Evolutionary conservation across 2,113 vertebrate species (phyloP), one percentile per base, ranked within the genome.

Genomic region (Crocuta crocuta): DNA sequence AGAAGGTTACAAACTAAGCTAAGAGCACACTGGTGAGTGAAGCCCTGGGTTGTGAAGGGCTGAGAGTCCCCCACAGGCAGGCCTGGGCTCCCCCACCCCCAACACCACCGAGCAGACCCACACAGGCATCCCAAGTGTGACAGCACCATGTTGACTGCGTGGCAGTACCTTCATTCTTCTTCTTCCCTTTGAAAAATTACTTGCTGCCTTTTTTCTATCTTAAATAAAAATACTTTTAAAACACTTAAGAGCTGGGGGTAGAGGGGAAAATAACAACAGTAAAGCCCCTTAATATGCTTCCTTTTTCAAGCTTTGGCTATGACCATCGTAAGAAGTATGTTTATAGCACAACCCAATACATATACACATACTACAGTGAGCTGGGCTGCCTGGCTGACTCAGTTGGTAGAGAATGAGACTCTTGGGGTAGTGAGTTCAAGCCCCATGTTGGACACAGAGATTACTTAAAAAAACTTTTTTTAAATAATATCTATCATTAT

Each of bases 211-310:
- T 81, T 90, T 79, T 43, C 70, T 91, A 68, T 13, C 35, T 87
- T 74, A 91, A 81, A 81, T 89, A 74, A 95, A 95, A 95, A 26
- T 63, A 28, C 23, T 70, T 96, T 81, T n/a, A 80, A 73, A 76
- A 92, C 17, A 71, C 28, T 19, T 33, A 21, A 79, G 21, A 91
- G 66, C 9, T 45, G 3, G 10, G 10, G 43, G 11, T 39, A 39
- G 13, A 1, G 1, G 9, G 6, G 1, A 1, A 33, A 26, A 23
- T 2, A 48, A n/a, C 35, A 43, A 83, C 71, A 89, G 21, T 39
- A n/a, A 68, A 93, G 33, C 16, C 43, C 28, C 6, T 39, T 71
- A 79, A 1, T 26, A 63, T 28, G 17, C 33, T 82, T 10, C 31
- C 93, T 43, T 82, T 97, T 74, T 95, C 17, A 85, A 28, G 58